Percentiles rank a stretch among this genome's conserved stretches.
phyloP scores from a whole-genome alignment of 2,888 invertebrate genomes.

The Syritta pipiens region DNA sequence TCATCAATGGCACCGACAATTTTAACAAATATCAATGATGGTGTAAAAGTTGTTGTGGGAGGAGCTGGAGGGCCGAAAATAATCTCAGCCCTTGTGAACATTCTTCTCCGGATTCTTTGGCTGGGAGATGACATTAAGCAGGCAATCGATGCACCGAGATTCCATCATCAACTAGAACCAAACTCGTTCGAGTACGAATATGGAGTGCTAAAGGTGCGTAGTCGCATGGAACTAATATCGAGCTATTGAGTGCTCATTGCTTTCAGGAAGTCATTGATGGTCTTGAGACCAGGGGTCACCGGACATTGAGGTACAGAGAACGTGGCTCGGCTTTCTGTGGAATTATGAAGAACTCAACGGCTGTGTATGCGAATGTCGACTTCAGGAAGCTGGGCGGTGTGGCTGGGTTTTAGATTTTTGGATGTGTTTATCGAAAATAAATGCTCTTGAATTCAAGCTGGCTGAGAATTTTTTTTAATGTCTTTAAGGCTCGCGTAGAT shows the following conservation, averaged over 20 bases:
- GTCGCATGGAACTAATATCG: too few species aligned
- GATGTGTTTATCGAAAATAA: not conserved
- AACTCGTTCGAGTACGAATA: constrained; percentile 86
- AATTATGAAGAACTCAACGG: constrained; percentile 82
- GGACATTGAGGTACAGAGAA: constrained; percentile 82
- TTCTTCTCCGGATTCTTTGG: constrained; percentile 83
- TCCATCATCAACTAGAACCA: constrained; percentile 94
- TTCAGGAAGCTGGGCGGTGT: constrained; percentile 90
- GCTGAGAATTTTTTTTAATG: too few species aligned
- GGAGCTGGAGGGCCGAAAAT: constrained; percentile 96
- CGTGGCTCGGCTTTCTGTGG: constrained; percentile 88
- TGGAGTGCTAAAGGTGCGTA: constrained; percentile 80
- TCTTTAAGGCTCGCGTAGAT: too few species aligned
- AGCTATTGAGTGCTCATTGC: not conserved
- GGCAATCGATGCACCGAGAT: constrained; percentile 85
- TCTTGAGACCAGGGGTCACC: constrained; percentile 85
- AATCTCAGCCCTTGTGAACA: constrained; percentile 87
- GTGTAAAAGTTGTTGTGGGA: constrained; percentile 86
- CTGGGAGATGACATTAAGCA: constrained; percentile 84
- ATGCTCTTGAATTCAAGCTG: too few species aligned
- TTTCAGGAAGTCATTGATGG: constrained; percentile 83
- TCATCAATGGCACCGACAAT: constrained; percentile 95
- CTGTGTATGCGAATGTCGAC: constrained; percentile 89
- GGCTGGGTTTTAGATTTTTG: constrained; percentile 82
- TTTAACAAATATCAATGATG: constrained; percentile 83